phyloP scores from a whole-genome alignment of 2,113 vertebrate genomes.

The Ammospiza nelsoni region DNA sequence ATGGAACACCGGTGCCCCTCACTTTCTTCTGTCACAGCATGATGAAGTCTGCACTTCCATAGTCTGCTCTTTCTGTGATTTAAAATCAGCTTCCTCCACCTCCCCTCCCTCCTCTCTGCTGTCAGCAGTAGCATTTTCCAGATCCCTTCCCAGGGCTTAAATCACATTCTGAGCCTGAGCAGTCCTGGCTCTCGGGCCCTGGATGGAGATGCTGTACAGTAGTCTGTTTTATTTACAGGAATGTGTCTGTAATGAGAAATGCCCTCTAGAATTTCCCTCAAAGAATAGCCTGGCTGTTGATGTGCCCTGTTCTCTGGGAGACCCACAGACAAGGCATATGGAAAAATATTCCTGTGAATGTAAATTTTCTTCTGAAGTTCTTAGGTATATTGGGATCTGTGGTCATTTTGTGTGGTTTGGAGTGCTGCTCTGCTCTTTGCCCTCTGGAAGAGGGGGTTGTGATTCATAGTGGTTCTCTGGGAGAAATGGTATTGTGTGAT shows the following conservation, averaged over 20 bases:
- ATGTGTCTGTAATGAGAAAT: slow-evolving; percentile 35
- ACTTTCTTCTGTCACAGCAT: not conserved
- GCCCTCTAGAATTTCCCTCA: not conserved
- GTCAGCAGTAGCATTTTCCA: slow-evolving; percentile 64
- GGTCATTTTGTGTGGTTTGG: slow-evolving; percentile 8
- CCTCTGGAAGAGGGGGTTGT: not conserved
- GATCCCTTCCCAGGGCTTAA: slow-evolving; percentile 47
- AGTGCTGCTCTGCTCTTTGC: slow-evolving; percentile 6
- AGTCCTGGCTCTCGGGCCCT: not conserved
- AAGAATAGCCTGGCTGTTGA: not conserved
- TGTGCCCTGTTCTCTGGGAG: not conserved
- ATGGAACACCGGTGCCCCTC: not conserved
- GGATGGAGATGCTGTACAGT: slow-evolving; percentile 54
- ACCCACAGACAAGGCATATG: not conserved
- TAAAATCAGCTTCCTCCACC: not conserved
- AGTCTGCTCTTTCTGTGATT: slow-evolving; percentile 18
- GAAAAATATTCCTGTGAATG: not conserved
- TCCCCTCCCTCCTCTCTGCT: not conserved
- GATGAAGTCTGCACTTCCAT: not conserved
- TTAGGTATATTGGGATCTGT: not conserved
- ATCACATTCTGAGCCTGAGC: slow-evolving; percentile 44
- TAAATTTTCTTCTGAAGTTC: not conserved
- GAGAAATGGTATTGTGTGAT: not conserved
- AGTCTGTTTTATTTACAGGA: slow-evolving; percentile 65
- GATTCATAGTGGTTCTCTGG: not conserved